Conservation (phyloP, 2,113 vertebrate species). For the Leptocoma aspasia region DNA sequence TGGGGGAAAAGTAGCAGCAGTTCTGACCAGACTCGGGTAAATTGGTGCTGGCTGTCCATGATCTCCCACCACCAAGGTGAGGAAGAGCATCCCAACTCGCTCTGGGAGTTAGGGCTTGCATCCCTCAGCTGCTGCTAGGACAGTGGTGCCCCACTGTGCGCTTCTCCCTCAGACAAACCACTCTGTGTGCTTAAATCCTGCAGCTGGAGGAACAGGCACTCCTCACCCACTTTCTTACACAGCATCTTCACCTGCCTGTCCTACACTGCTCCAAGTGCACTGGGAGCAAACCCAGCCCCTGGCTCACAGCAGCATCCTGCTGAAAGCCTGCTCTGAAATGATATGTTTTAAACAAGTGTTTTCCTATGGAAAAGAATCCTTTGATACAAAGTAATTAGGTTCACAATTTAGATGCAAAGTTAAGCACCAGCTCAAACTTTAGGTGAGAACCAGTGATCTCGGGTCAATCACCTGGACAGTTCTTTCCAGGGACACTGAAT, state of each 20-base stretch:
- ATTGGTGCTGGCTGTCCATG: accelerated
- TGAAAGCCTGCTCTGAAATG: background rate
- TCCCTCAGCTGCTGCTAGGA: background rate
- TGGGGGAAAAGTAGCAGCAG: background rate
- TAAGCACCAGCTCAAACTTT: accelerated
- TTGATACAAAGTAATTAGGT: background rate
- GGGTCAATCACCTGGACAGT: accelerated
- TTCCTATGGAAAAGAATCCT: background rate
- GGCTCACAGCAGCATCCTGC: accelerated
- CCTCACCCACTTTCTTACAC: accelerated
- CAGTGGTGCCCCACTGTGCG: accelerated
- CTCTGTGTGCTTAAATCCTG: constrained; percentile 83
- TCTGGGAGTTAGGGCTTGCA: accelerated
- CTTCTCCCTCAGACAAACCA: constrained; percentile 78
- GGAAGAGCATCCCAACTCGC: accelerated
- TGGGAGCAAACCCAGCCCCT: accelerated
- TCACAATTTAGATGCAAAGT: background rate
- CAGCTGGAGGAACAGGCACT: constrained; percentile 64
- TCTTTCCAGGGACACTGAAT: too few relatives aligned
- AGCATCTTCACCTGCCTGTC: background rate
- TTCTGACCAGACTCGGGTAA: accelerated
- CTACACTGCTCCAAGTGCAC: accelerated
- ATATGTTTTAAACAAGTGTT: background rate
- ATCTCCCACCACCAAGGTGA: background rate
- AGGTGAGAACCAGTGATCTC: accelerated